Evolutionary conservation across 2,797 vertebrate genomes (phyloP), one percentile per base, ranked within the genome.

Genomic region (Lutra lutra): DNA sequence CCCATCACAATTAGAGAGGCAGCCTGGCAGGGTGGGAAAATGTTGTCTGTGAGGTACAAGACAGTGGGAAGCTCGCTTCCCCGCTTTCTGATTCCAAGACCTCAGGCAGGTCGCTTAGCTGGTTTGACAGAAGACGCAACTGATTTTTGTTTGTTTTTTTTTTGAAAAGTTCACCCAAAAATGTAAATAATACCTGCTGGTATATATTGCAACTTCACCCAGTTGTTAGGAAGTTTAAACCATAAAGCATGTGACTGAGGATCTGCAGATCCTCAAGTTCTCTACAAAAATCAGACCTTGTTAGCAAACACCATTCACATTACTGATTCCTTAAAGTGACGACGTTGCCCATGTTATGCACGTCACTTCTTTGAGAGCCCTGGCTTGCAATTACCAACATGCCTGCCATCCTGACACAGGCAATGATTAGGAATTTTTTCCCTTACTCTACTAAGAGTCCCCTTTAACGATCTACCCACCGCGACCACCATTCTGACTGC

Each of bases 261-360:
- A 84, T 95, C 92, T 85, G 77, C 56, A 94, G 96, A 93, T 25
- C 46, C 70, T 62, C 21, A 56, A 82, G 79, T 58, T 48, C 58
- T 80, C n/a, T 4, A 20, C 48, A 66, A 84, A 89, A 88, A 72
- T 73, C 32, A 73, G 51, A 62, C 18, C 75, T 85, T 35, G 5
- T 17, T 17, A 73, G 64, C 96, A 90, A 96, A 86, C 20, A 12
- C 46, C 3, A 91, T 14, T 54, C 13, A 54, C 66, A 3, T 32
- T 29, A 48, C 82, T 25, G 60, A 62, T 54, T 68, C 62, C 86
- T 23, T 38, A 60, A 46, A 94, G 29, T 48, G 46, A 75, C n/a
- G 25, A 46, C 3, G 5, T n/a, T 54, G 35, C 43, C 79, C 48
- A 2, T 10, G 23, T 38, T 43, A 32, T 0, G 4, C 46, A 32